Percentiles rank a stretch among this genome's conserved stretches.
phyloP scores from a whole-genome alignment of 2,888 invertebrate genomes.

The Leptinotarsa tumamoca region DNA sequence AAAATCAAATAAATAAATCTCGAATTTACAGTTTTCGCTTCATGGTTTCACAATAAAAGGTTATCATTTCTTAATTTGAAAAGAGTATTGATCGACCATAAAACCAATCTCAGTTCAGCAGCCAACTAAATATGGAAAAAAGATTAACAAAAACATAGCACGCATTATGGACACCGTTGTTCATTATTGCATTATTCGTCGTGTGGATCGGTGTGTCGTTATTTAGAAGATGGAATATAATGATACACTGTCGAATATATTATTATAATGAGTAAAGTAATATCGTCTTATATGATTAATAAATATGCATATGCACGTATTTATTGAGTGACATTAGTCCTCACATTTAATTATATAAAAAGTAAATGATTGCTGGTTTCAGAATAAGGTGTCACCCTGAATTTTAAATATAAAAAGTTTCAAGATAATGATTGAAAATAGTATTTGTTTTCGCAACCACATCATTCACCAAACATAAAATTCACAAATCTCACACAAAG shows the following conservation, averaged over 20 bases:
- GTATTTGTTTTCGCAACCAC: neutral
- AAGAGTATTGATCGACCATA: too few species aligned
- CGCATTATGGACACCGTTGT: neutral
- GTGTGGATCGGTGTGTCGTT: neutral
- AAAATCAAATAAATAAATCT: too few species aligned
- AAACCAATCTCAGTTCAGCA: too few species aligned
- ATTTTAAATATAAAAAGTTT: neutral
- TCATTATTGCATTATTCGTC: conserved; percentile 2
- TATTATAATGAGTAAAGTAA: too few species aligned
- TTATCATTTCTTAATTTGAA: too few species aligned
- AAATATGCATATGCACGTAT: neutral
- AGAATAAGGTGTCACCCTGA: neutral
- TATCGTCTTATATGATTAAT: neutral
- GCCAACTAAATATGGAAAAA: neutral
- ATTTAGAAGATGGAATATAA: too few species aligned
- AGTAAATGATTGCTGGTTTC: neutral
- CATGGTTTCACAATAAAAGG: too few species aligned
- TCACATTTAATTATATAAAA: neutral
- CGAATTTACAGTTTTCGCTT: too few species aligned
- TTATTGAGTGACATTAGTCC: neutral
- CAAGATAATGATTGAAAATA: neutral
- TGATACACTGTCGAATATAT: too few species aligned
- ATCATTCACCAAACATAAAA: neutral
- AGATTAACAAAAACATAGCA: neutral
- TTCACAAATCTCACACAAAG: neutral